These are phyloP conservation scores for Drosophila hydei DNA, from an alignment of 1,140 invertebrate species.

Conservation along the genomic window DNA sequence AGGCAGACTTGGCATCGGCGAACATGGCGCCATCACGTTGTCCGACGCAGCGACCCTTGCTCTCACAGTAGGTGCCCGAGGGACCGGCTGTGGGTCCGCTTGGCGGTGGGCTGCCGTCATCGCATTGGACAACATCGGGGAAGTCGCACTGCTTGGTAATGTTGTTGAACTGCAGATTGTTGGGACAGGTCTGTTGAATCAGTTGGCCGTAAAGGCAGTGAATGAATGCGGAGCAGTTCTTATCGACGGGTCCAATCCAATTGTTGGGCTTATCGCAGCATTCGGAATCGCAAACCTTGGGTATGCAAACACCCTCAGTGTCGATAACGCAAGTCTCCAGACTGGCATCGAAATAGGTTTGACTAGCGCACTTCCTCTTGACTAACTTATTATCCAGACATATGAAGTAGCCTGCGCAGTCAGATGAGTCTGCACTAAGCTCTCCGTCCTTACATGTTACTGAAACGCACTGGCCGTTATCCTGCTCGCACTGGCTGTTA, in stretches of 20 bases:
- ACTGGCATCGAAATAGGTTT: slow-evolving; percentile 37
- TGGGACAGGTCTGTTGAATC: slow-evolving; percentile 33
- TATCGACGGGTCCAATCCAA: slow-evolving; percentile 34
- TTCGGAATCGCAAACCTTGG: slow-evolving; percentile 47
- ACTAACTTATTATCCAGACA: slow-evolving; percentile 44
- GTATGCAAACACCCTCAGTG: slow-evolving; percentile 40
- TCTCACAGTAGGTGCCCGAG: slow-evolving; percentile 63
- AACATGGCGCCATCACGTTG: slow-evolving; percentile 42
- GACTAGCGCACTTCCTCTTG: slow-evolving; percentile 20
- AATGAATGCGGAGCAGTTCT: slow-evolving; percentile 59
- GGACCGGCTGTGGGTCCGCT: slow-evolving; percentile 64
- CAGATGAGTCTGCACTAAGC: slow-evolving; percentile 12
- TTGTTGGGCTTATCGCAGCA: slow-evolving; percentile 51
- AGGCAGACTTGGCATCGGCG: background rate
- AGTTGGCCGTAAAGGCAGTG: slow-evolving; percentile 45
- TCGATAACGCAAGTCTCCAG: slow-evolving; percentile 32
- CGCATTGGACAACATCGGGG: slow-evolving; percentile 49
- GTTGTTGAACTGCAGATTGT: slow-evolving; percentile 56
- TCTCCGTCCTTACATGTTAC: slow-evolving; percentile 21
- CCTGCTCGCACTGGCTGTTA: background rate
- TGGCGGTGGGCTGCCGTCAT: slow-evolving; percentile 55
- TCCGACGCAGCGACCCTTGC: slow-evolving; percentile 44
- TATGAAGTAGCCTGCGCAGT: slow-evolving; percentile 56
- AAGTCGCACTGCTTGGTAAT: slow-evolving; percentile 36
- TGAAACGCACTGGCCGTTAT: slow-evolving; percentile 46